A percentile compares a stretch with the other conserved stretches of the same genome.
Evolutionary conservation across 1,140 invertebrate species (phyloP).

Genomic region (Drosophila novamexicana): DNA sequence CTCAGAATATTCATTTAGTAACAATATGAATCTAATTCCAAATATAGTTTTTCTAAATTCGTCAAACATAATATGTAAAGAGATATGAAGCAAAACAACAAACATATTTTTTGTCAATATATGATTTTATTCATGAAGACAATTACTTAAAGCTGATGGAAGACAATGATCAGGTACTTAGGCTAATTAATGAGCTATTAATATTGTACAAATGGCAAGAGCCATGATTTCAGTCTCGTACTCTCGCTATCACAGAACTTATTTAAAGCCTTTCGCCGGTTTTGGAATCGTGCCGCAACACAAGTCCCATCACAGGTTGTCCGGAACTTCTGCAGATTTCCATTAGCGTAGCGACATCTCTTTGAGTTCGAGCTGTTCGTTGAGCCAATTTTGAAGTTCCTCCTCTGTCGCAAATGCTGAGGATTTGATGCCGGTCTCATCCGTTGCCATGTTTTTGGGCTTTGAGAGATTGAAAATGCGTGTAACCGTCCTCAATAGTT

Average conservation of each 20-base stretch:
- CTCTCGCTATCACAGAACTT: constrained; percentile 61
- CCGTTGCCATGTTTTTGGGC: constrained; percentile 7
- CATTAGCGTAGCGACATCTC: constrained; percentile 18
- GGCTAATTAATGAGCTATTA: constrained; percentile 27
- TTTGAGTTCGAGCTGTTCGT: constrained; percentile 63
- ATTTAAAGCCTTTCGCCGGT: constrained; percentile 66
- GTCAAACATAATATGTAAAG: too few relatives aligned
- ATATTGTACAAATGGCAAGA: constrained; percentile 50
- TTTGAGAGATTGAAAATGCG: constrained; percentile 52
- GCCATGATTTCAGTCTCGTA: constrained; percentile 55
- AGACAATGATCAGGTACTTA: constrained; percentile 67
- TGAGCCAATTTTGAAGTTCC: constrained; percentile 74
- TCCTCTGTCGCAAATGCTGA: constrained; percentile 52
- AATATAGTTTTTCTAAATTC: too few relatives aligned
- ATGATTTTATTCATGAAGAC: constrained; percentile 61
- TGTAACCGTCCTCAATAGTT: constrained; percentile 59
- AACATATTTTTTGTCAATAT: not conserved
- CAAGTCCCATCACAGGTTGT: constrained; percentile 64
- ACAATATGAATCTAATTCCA: too few relatives aligned
- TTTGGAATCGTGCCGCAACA: constrained; percentile 16
- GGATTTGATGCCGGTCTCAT: constrained; percentile 8
- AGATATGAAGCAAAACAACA: not conserved
- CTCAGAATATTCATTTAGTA: too few relatives aligned
- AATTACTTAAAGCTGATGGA: constrained; percentile 64
- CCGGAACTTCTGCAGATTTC: not conserved